Conservation (phyloP, 2,113 vertebrate genomes). For the Archilochus colubris region DNA sequence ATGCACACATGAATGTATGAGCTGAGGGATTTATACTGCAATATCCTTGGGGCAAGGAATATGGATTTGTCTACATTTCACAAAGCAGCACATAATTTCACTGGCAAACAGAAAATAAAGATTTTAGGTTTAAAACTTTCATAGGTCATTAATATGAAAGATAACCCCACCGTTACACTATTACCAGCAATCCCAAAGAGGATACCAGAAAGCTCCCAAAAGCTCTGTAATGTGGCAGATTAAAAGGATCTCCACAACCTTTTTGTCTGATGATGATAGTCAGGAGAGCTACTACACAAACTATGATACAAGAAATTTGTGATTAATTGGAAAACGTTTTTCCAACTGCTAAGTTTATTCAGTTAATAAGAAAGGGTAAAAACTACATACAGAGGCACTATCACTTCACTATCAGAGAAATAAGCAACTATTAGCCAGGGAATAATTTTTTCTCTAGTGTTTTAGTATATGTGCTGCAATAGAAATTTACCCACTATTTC, state of each 20-base stretch:
- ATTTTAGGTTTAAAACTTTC: not conserved
- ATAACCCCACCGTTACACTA: not conserved
- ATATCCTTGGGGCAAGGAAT: not conserved
- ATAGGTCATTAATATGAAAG: not conserved
- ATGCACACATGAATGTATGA: not conserved
- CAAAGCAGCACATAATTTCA: not conserved
- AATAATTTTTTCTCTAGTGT: not conserved
- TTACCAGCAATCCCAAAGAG: not conserved
- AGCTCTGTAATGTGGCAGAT: not conserved
- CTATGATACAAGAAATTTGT: not conserved
- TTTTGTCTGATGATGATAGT: not conserved
- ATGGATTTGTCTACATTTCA: not conserved
- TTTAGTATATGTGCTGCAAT: not conserved
- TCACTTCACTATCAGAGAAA: not conserved
- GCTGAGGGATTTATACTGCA: not conserved
- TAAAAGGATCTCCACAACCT: not conserved
- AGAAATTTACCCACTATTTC: not conserved
- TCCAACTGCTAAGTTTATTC: not conserved
- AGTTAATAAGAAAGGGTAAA: not conserved
- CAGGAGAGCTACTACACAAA: not conserved
- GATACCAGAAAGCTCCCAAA: not conserved
- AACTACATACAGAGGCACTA: not conserved
- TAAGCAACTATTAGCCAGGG: not conserved
- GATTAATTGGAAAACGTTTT: not conserved
- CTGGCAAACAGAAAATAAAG: slow-evolving; percentile 12